These are phyloP conservation scores for Zingel zingel DNA, from an alignment of 2,113 vertebrate species.

Conservation along the genomic window DNA sequence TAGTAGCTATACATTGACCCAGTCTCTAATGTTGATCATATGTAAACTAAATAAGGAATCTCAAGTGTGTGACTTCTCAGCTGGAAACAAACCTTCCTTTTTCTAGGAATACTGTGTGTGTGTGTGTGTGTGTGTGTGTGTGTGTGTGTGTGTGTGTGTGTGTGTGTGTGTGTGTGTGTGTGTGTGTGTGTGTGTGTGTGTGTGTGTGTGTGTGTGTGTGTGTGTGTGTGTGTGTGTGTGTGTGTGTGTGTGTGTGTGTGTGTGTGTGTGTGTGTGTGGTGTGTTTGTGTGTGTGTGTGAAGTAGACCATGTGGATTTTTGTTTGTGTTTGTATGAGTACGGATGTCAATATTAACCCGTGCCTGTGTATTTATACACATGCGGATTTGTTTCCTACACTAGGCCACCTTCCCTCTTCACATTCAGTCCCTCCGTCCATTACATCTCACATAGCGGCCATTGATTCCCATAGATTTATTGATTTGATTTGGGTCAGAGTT, in stretches of 20 bases:
- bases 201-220: constrained; percentile 20
- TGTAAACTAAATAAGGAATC: constrained; percentile 29
- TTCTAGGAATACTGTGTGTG: constrained; percentile 20
- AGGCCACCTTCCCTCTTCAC: constrained; percentile 50
- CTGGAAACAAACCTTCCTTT: constrained; percentile 27
- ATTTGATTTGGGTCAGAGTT: constrained; percentile 75
- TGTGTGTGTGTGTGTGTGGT: constrained; percentile 30
- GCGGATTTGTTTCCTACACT: constrained; percentile 54
- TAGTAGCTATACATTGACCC: not conserved
- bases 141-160: not conserved
- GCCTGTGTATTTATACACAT: constrained; percentile 58
- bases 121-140: constrained; percentile 10
- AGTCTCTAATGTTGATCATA: not conserved
- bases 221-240: constrained; percentile 25
- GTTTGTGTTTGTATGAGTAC: constrained; percentile 15
- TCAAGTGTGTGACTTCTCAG: not conserved
- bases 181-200: constrained; percentile 29
- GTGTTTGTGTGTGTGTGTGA: constrained; percentile 2
- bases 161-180: not conserved
- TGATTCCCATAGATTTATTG: constrained; percentile 79
- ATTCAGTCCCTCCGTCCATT: constrained; percentile 56
- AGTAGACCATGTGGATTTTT: constrained; percentile 5
- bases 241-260: constrained; percentile 12
- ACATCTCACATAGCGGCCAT: constrained; percentile 66
- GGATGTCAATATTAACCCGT: constrained; percentile 32